Evolutionary conservation across 2,113 vertebrate species (phyloP).

Genomic region (Vanacampus margaritifer): DNA sequence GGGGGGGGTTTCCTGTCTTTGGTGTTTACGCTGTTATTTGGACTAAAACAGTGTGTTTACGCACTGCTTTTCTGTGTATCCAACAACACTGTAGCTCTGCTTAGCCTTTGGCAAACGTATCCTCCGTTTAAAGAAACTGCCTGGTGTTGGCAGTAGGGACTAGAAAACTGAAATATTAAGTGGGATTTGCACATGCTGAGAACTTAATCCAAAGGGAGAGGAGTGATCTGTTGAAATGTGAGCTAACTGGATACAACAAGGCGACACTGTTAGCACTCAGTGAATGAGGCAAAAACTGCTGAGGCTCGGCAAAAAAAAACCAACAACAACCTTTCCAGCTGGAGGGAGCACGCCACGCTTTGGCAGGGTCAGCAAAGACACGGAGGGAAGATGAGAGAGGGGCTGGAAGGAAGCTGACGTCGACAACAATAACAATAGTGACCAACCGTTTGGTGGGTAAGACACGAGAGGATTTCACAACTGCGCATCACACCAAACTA

Average conservation of each 20-base stretch:
- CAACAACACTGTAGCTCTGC: no score
- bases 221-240: not conserved
- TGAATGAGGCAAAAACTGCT: conserved; percentile 4
- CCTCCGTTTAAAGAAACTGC: no score
- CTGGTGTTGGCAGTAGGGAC: no score
- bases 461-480: not conserved
- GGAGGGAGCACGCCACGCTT: not conserved
- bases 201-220: not conserved
- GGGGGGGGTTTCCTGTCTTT: conserved; percentile 13
- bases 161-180: not conserved
- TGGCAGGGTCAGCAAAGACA: not conserved
- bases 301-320: conserved; percentile 7
- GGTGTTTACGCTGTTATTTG: no score
- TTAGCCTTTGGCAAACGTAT: no score
- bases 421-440: not conserved
- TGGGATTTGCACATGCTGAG: not conserved
- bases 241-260: not conserved
- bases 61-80: no score
- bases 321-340: conserved; percentile 1
- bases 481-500: not conserved
- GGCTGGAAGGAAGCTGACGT: not conserved
- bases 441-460: not conserved
- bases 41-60: no score
- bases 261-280: not conserved
- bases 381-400: conserved; percentile 15